Conservation (phyloP, 2,797 vertebrate species). For the Phataginus tricuspis region DNA sequence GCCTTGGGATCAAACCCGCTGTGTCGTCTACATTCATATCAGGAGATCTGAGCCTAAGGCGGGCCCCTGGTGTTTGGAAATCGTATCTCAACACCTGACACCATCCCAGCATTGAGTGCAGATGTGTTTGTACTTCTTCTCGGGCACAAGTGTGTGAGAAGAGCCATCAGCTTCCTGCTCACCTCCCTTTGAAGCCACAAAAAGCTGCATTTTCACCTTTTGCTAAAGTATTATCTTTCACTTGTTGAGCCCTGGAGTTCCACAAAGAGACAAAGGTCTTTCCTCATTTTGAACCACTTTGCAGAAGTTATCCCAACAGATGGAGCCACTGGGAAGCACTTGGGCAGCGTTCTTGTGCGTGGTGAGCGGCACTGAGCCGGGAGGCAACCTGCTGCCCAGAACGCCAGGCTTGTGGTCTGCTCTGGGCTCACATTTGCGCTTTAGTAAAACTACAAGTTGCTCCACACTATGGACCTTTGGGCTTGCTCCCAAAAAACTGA, state of each 20-base stretch:
- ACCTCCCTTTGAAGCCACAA: not conserved
- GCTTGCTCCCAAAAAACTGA: not conserved
- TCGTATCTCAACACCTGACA: not conserved
- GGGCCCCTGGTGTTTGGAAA: not conserved
- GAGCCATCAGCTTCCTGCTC: not conserved
- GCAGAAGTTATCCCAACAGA: not conserved
- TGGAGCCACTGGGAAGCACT: not conserved
- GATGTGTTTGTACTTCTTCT: not conserved
- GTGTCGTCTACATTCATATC: not conserved
- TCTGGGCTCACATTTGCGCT: not conserved
- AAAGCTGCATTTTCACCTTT: not conserved
- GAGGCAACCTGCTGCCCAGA: not conserved
- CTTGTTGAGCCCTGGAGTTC: not conserved
- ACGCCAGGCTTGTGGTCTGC: fast-evolving
- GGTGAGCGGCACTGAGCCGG: not conserved
- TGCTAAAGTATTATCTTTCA: not conserved
- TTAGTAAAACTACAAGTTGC: not conserved
- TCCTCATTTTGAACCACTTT: not conserved
- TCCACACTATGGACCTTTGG: not conserved
- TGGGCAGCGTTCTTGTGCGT: fast-evolving
- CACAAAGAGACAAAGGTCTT: not conserved
- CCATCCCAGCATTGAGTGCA: not conserved
- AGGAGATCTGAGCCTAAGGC: fast-evolving
- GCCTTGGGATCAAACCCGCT: fast-evolving
- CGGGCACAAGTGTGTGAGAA: not conserved